Evolutionary conservation across 1,140 invertebrate species (phyloP), one percentile per base, ranked within the genome.

Genomic region (Macrostomum lignano): DNA sequence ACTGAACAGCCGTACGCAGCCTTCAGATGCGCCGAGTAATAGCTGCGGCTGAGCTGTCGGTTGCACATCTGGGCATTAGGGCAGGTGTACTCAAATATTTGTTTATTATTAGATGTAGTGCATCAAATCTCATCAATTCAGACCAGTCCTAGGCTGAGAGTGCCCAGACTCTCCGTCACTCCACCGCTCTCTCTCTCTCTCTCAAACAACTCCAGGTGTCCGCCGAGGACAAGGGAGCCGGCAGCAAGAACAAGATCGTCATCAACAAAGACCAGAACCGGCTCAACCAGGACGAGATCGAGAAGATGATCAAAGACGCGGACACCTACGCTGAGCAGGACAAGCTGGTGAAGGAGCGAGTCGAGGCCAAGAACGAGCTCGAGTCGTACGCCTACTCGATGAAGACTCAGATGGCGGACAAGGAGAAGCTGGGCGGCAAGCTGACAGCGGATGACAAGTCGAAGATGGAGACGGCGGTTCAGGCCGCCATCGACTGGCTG

Each of bases 261-360:
- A 96, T 96, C 47, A 93, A 86, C 37, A 93, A 94, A 45, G 84
- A 94, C 47, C 81, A 94, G 54, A 93, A 93, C 58, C 66, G 86
- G 37, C 47, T 36, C 5, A 36, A 29, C 17, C 23, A 17, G 10
- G 34, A 36, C 28, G 21, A 36, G 5, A 36, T 36, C 6, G 34
- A 36, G 15, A 36, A 30, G 21, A 36, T 36, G 34, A 30, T 36
- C 11, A 30, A 36, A 13, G 34, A 36, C 23, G 34, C 34, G 20
- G 24, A 36, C 10, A 36, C 28, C 17, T 36, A 29, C 21, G 25
- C 34, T 9, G 34, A 36, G 13, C 7, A 11, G 7, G 34, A 36
- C 13, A 36, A 36, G 21, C 31, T 29, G 15, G 13, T 17, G 9
- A 96, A 96, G 60, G 84, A 94, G 52, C 66, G 72, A 29, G 86